Base-by-base conservation (phyloP, 2,797 vertebrate genomes). In the Mus caroli region DNA sequence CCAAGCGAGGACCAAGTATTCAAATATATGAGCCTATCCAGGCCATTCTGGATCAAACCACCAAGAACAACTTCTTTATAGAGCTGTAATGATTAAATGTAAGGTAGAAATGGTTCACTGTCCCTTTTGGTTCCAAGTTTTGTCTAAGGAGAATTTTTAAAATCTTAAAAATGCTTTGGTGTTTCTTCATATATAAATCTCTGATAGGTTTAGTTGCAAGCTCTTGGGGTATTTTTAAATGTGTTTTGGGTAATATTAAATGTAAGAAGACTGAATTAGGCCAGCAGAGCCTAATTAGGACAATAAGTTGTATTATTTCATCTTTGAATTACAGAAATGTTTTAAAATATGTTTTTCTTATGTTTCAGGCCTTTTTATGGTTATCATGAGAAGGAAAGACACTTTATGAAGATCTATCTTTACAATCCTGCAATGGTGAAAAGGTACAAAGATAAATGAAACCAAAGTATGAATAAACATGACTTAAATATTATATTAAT, bases 401-500 rank as follows among this genome's bases (percentile, higher is more conserved):
- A 99, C 95, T 99, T 99, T 87, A 99, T 99, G 99, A 99, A 99
- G 99, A 99, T 99, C 97, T 99, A 99, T 98, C 99, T 99, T 97
- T 99, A 99, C 98, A 99, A 99, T 98, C 99, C 99, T 98, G 99
- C 99, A 98, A 99, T 99, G 99, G 99, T 99, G 88, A 99, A 99
- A 99, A 99, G 99, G 99, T 99, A 98, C 98, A 97, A 73, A 96
- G 96, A 40, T 95, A 76, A 96, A 50, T 80, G 69, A 94, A 95
- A 84, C 26, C 87, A 95, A 90, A 86, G 77, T 92, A 46, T 97
- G 11, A 92, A 43, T 94, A 90, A 82, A 50, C 95, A 31, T 95
- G 77, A 83, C 71, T 88, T 94, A 92, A 88, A 11, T 76, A 92
- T 90, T 96, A 92, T 95, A 96, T 24, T 78, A 96, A 90, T 95